Percentiles rank a stretch among this genome's conserved stretches.
Evolutionary conservation across 2,113 vertebrate genomes (phyloP).

Genomic region (Dipodomys spectabilis): DNA sequence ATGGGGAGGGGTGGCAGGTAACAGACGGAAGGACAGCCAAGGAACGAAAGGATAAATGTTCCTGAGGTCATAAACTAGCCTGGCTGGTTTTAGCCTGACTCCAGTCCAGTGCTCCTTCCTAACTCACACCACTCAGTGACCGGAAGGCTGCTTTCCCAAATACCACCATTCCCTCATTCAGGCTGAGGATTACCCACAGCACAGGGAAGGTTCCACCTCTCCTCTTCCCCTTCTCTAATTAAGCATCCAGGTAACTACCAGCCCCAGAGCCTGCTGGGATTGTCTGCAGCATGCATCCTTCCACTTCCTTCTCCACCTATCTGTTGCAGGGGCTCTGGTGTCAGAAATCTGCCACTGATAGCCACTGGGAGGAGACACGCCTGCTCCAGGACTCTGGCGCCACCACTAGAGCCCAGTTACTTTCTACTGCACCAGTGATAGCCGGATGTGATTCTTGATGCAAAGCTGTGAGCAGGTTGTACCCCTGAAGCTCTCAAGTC

Average conservation of each 20-base stretch:
- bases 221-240: too few species aligned
- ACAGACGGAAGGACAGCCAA: background rate
- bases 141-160: background rate
- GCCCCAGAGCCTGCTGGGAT: background rate
- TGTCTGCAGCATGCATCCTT: background rate
- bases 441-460: background rate
- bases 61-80: background rate
- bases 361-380: background rate
- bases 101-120: background rate
- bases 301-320: background rate
- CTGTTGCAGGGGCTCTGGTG: background rate
- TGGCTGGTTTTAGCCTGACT: background rate
- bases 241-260: background rate
- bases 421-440: accelerated
- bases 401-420: too few species aligned
- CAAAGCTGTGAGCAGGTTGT: background rate
- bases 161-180: background rate
- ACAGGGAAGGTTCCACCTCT: background rate
- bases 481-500: background rate
- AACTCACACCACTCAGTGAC: background rate
- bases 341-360: background rate
- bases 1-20: background rate
- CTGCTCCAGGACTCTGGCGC: background rate
- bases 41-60: background rate
- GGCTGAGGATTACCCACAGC: accelerated